These are phyloP conservation scores for Florisuga fusca DNA, from an alignment of 2,797 vertebrate species.

Conservation along the genomic window DNA sequence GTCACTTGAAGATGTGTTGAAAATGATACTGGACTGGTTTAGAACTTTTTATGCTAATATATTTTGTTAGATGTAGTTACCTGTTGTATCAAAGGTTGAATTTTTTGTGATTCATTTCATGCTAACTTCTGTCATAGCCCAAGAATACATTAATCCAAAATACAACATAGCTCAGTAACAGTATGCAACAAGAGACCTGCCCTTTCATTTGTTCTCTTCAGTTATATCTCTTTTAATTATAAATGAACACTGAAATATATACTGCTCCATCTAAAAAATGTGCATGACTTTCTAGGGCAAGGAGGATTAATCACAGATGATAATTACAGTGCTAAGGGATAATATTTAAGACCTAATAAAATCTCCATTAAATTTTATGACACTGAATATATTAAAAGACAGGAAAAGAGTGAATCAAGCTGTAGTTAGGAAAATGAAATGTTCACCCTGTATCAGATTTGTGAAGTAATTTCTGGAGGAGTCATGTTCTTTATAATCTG, in stretches of 20 bases:
- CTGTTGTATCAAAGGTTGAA: neutral
- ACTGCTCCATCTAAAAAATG: conserved; percentile 30
- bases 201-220: conserved; percentile 16
- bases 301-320: conserved; percentile 62
- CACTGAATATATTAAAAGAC: conserved; percentile 37
- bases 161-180: neutral
- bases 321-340: conserved; percentile 63
- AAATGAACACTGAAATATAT: conserved; percentile 1
- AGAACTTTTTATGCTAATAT: neutral
- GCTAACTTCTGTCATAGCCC: too few species aligned
- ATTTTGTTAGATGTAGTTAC: neutral
- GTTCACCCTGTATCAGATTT: conserved; percentile 11
- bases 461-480: conserved; percentile 34
- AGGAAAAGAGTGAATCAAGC: conserved; percentile 37
- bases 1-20: neutral
- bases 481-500: neutral
- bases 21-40: neutral
- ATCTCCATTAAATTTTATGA: conserved; percentile 39
- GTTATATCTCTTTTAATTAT: conserved; percentile 29
- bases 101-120: neutral
- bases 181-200: neutral
- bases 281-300: conserved; percentile 30
- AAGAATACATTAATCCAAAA: neutral
- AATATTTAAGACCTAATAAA: conserved; percentile 63
- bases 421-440: conserved; percentile 45